Evolutionary conservation across 1,140 invertebrate species (phyloP).

Genomic region (Coenobita brevimanus): DNA sequence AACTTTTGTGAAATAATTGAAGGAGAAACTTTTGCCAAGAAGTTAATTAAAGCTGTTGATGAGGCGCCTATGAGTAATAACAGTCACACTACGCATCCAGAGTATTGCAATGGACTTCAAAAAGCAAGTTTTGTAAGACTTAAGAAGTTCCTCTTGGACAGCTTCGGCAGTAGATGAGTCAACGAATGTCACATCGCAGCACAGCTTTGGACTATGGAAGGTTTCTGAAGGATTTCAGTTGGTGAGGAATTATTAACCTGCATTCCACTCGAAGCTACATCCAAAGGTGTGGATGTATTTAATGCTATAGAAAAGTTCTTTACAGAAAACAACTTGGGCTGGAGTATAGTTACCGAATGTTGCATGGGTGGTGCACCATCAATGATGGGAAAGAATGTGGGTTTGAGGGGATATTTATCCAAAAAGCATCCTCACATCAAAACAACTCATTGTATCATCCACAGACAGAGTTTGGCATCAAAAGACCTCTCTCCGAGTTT

Average conservation of each 20-base stretch:
- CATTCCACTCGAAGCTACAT: constrained; percentile 4
- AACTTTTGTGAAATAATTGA: constrained; percentile 24
- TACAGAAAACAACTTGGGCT: constrained; percentile 9
- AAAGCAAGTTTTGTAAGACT: neutral
- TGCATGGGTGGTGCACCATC: neutral
- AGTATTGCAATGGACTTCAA: constrained; percentile 1
- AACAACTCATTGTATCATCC: constrained; percentile 12
- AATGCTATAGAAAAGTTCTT: constrained; percentile 15
- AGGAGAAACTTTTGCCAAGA: constrained; percentile 18
- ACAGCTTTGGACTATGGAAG: constrained; percentile 19
- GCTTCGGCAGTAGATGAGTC: constrained; percentile 6
- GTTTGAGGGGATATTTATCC: neutral
- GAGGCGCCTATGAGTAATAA: neutral
- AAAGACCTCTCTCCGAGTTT: too few relatives aligned
- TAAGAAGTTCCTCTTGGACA: constrained; percentile 12
- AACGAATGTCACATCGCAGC: neutral
- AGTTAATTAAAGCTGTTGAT: neutral
- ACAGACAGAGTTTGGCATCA: neutral
- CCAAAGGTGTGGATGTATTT: neutral
- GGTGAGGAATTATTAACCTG: neutral
- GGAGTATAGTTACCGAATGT: constrained; percentile 10
- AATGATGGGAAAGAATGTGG: constrained; percentile 9
- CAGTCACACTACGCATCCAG: constrained; percentile 1
- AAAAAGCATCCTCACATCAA: constrained; percentile 11
- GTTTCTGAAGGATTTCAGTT: constrained; percentile 9